These are phyloP conservation scores for Odontomyia ornata DNA, from an alignment of 2,888 invertebrate genomes.

Conservation along the genomic window DNA sequence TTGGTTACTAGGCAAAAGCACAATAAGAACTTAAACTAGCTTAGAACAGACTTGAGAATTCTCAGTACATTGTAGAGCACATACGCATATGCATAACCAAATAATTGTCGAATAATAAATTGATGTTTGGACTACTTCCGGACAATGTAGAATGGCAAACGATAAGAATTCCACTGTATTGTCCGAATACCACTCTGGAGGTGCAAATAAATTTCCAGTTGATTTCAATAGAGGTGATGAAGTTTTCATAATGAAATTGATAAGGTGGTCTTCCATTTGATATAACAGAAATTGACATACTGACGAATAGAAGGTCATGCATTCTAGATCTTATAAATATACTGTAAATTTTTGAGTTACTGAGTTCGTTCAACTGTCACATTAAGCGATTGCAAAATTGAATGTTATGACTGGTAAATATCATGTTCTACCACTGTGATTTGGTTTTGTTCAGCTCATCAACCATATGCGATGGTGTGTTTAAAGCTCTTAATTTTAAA, in stretches of 20 bases:
- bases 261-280: constrained; percentile 69
- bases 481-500: constrained; percentile 70
- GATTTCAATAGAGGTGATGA: constrained; percentile 70
- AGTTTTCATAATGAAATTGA: constrained; percentile 65
- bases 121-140: constrained; percentile 76
- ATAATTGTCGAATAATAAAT: constrained; percentile 86
- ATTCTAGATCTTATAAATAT: constrained; percentile 85
- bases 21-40: constrained; percentile 89
- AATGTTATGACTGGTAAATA: constrained; percentile 80
- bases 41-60: constrained; percentile 98
- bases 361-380: constrained; percentile 81
- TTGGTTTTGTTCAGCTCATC: constrained; percentile 85
- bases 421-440: constrained; percentile 81
- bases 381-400: constrained; percentile 88
- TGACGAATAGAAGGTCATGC: constrained; percentile 86
- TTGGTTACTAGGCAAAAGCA: constrained; percentile 76
- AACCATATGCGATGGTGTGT: constrained; percentile 87
- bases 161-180: constrained; percentile 96
- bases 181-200: constrained; percentile 98
- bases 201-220: constrained; percentile 82
- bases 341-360: constrained; percentile 91
- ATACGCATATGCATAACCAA: constrained; percentile 89
- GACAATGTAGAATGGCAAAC: constrained; percentile 86
- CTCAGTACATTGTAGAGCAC: constrained; percentile 88
- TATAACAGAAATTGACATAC: constrained; percentile 81